Conservation (phyloP, 2,797 vertebrate species). For the Neomorphus geoffroyi region DNA sequence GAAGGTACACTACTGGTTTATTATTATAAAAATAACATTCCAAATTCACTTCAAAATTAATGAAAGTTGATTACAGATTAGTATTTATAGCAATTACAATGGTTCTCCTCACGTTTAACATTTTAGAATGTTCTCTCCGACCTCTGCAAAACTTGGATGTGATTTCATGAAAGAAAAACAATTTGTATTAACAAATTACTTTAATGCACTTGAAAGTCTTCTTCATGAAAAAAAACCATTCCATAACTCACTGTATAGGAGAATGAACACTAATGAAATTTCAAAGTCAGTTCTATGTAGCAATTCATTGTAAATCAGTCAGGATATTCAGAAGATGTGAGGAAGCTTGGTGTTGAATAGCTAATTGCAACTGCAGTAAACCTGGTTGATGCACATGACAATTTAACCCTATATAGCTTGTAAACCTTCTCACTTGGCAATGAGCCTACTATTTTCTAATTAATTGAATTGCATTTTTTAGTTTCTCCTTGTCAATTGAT, state of each 20-base stretch:
- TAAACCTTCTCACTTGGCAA: constrained; percentile 48
- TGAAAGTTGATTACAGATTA: constrained; percentile 9
- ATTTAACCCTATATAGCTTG: constrained; percentile 29
- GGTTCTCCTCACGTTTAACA: constrained; percentile 43
- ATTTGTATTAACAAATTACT: constrained; percentile 62
- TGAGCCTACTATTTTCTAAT: constrained; percentile 43
- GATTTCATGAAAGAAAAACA: constrained; percentile 58
- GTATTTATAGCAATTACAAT: constrained; percentile 13
- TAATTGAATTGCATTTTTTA: constrained; percentile 19
- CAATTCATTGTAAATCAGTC: constrained; percentile 37
- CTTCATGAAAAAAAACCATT: constrained; percentile 60
- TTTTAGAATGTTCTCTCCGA: constrained; percentile 47
- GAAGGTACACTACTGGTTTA: constrained; percentile 22
- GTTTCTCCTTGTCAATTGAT: constrained; percentile 19
- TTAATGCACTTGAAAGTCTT: constrained; percentile 50
- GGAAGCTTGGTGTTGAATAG: constrained; percentile 57
- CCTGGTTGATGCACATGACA: constrained; percentile 47
- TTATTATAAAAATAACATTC: constrained; percentile 11
- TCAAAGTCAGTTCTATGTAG: not conserved
- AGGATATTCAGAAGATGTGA: constrained; percentile 36
- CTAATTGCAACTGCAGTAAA: constrained; percentile 56
- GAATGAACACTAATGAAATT: constrained; percentile 33
- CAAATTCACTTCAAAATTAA: constrained; percentile 50
- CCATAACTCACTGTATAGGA: constrained; percentile 15
- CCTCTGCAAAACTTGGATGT: constrained; percentile 32